phyloP scores from a whole-genome alignment of 1,140 invertebrate species.

The Latrodectus geometricus region DNA sequence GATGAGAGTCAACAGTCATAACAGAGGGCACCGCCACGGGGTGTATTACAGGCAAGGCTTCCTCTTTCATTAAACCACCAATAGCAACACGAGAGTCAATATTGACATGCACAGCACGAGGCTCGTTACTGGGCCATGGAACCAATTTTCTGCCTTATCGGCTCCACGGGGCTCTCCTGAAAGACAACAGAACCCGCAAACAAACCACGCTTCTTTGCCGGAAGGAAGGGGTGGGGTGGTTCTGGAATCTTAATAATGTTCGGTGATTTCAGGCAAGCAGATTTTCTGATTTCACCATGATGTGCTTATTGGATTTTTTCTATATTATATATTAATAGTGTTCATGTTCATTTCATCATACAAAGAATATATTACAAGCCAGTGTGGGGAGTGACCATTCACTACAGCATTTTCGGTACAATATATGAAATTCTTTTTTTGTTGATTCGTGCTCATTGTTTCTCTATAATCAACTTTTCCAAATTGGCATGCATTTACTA shows the following conservation, averaged over 20 bases:
- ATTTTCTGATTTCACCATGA: slow-evolving; percentile 3
- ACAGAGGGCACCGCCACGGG: slow-evolving; percentile 22
- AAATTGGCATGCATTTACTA: too few relatives aligned
- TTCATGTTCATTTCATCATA: too few relatives aligned
- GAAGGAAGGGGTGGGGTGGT: slow-evolving; percentile 9
- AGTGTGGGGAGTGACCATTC: too few relatives aligned
- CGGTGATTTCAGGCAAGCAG: not conserved
- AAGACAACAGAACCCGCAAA: slow-evolving; percentile 49
- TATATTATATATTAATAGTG: too few relatives aligned
- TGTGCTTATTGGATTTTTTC: too few relatives aligned
- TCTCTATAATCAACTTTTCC: too few relatives aligned
- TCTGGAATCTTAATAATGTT: slow-evolving; percentile 27
- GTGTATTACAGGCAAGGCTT: slow-evolving; percentile 39
- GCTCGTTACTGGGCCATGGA: slow-evolving; percentile 19
- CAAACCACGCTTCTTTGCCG: slow-evolving; percentile 11
- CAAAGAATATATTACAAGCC: too few relatives aligned
- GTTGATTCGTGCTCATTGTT: too few relatives aligned
- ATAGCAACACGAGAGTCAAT: slow-evolving; percentile 50
- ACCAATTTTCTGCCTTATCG: slow-evolving; percentile 57
- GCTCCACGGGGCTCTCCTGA: slow-evolving; percentile 12
- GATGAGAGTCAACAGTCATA: slow-evolving; percentile 35
- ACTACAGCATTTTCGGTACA: too few relatives aligned
- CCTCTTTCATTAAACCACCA: slow-evolving; percentile 50
- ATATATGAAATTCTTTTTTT: too few relatives aligned
- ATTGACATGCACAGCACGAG: slow-evolving; percentile 47